phyloP scores from a whole-genome alignment of 1,140 invertebrate species.

The Notospermus geniculatus region DNA sequence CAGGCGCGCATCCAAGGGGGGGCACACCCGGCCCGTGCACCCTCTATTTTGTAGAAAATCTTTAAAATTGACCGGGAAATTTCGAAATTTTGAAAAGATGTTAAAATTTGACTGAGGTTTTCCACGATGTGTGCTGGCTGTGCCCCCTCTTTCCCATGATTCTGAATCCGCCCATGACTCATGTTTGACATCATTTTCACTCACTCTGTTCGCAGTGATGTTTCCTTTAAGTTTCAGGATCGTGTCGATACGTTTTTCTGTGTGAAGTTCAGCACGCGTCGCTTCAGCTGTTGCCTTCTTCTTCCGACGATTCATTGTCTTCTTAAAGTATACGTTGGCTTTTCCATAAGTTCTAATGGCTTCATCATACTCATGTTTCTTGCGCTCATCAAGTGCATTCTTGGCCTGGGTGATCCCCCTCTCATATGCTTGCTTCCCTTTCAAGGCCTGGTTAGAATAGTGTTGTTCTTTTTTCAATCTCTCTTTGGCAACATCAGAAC shows the following conservation, averaged over 20 bases:
- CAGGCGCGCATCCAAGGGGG: too few relatives aligned
- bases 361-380: constrained; percentile 26
- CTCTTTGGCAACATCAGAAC: constrained; percentile 37
- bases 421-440: constrained; percentile 23
- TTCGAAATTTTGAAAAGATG: too few relatives aligned
- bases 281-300: constrained; percentile 34
- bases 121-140: too few relatives aligned
- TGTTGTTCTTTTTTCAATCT: constrained; percentile 45
- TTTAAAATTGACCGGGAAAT: too few relatives aligned
- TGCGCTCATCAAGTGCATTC: neutral
- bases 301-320: constrained; percentile 40
- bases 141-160: too few relatives aligned
- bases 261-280: constrained; percentile 34
- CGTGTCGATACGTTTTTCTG: constrained; percentile 50
- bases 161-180: too few relatives aligned
- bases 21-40: too few relatives aligned
- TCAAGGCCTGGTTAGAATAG: constrained; percentile 34
- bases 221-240: constrained; percentile 47
- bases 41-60: too few relatives aligned
- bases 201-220: constrained; percentile 48
- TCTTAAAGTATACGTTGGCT: constrained; percentile 41
- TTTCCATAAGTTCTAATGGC: constrained; percentile 42
- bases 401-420: constrained; percentile 14
- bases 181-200: neutral
- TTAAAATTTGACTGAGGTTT: too few relatives aligned